phyloP scores from a whole-genome alignment of 1,140 invertebrate genomes.

The Aphelinus certus region DNA sequence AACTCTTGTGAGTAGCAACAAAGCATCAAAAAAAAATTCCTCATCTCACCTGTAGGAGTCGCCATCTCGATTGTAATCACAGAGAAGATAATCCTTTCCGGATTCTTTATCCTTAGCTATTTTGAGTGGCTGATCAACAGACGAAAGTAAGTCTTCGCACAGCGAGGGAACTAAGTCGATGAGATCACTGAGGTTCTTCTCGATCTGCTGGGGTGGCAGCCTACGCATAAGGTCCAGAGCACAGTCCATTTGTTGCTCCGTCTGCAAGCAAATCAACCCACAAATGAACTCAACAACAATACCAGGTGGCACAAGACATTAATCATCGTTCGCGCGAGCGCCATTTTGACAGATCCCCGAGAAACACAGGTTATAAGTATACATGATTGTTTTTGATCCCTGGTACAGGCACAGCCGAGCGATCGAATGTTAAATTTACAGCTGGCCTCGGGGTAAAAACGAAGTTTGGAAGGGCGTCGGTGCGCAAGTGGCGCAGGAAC shows the following conservation, averaged over 20 bases:
- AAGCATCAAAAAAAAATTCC: background rate
- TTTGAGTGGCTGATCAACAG: slow-evolving; percentile 98
- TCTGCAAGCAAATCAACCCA: slow-evolving; percentile 70
- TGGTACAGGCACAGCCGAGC: background rate
- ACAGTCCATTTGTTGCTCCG: slow-evolving; percentile 97
- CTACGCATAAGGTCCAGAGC: slow-evolving; percentile 98
- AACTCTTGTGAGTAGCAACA: too few species aligned
- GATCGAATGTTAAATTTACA: too few species aligned
- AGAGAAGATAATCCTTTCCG: slow-evolving; percentile 97
- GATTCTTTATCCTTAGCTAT: slow-evolving; percentile 94
- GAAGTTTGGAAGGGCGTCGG: too few species aligned
- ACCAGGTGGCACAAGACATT: slow-evolving; percentile 7
- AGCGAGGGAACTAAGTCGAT: slow-evolving; percentile 95
- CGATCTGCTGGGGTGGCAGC: slow-evolving; percentile 98
- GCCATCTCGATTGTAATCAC: slow-evolving; percentile 99
- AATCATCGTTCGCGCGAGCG: slow-evolving; percentile 29
- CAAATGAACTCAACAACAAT: background rate
- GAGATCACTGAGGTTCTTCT: slow-evolving; percentile 97
- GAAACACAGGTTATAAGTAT: slow-evolving; percentile 34
- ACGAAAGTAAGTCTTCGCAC: slow-evolving; percentile 96
- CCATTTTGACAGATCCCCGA: slow-evolving; percentile 51
- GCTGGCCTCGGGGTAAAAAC: too few species aligned
- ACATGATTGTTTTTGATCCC: slow-evolving; percentile 22
- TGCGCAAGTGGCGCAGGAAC: background rate
- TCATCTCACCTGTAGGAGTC: slow-evolving; percentile 90